Evolutionary conservation across 2,888 invertebrate genomes (phyloP), one percentile per base, ranked within the genome.

Genomic region (Drosophila subquinaria): DNA sequence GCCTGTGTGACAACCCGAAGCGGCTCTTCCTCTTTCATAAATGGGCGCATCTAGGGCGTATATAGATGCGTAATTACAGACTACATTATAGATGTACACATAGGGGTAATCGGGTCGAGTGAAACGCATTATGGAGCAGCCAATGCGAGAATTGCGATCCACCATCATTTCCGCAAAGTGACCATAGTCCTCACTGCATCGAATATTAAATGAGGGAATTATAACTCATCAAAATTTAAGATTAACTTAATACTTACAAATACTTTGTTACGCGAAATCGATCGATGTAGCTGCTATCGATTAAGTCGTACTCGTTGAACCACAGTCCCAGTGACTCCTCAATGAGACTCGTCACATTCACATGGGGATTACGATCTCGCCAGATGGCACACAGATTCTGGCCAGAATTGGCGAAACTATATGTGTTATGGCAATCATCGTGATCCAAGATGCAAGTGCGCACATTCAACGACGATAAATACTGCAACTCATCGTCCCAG

Each of bases 401-500:
- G 0, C 93, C 92, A 0, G 92, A 88, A 69, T 90, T 92, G 38
- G 84, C 87, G 64, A 89, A 93, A 35, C 90, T 88, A 40, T 90
- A 92, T 0, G 92, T 92, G 50, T 91, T 92, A 72, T 92, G 91
- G 33, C 92, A 92, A 17, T 90, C 90, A 68, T 92, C 92, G 64
- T 92, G 92, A 69, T 92, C 92, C 73, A 92, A 79, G 8, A 87
- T 77, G 48, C 93, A 92, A 4, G 91, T 92, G 56, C 92, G 91
- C 13, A 92, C 77, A 74, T 93, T 92, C 33, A 93, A 48, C 38
- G 86, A 82, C 9, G 92, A 92, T 61, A 92, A 73, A 70, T 92
- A 91, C 43, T 93, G 91, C 2, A 92, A 76, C 73, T 93, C 93
- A 78, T 92, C 81, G 70, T 92, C 93, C 92, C 92, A 92, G n/a